Evolutionary conservation across 2,888 invertebrate genomes (phyloP), one percentile per base, ranked within the genome.

Genomic region (Lymantria monacha): DNA sequence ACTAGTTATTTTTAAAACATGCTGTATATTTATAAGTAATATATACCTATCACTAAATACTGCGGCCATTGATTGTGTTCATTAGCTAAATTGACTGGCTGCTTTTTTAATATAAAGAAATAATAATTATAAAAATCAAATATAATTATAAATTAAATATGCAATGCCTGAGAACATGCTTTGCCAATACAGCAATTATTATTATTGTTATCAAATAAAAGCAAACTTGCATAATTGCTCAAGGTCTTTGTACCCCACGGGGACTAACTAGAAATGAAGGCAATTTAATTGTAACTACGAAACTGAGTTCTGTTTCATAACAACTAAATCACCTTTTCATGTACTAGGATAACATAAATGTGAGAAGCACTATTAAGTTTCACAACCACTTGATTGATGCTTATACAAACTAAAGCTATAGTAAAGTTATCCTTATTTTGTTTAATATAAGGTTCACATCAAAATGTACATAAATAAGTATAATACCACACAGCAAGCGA

Each of bases 401-500:
- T 53, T 42, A 49, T 14, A 51, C 33, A 42, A 48, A 47, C 45
- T 11, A 22, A 9, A 5, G 36, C 42, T 12, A 22, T 51, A 38
- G 30, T 14, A 64, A 54, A 51, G 31, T 15, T 7, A 33, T 11
- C 46, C 41, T 49, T 51, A 51, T 0, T 0, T 0, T 0, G 0
- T 44, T 0, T 0, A 0, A 0, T 38, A 48, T 51, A 37, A 45
- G 51, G 13, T 37, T 38, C 1, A 30, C 49, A 60, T 33, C 9
- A 45, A 15, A n/a, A 13, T 42, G 37, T 12, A 37, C 2, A 7
- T 53, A 46, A 55, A 69, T 63, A 59, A 63, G 59, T 62, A 68
- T 70, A 75, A 62, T 57, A 55, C 65, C 59, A 63, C 69, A 56
- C 72, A 74, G 70, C 72, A 63, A 74, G 77, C 74, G 74, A 73